Conservation (phyloP, 2,888 invertebrate genomes). For the Neria commutata region DNA sequence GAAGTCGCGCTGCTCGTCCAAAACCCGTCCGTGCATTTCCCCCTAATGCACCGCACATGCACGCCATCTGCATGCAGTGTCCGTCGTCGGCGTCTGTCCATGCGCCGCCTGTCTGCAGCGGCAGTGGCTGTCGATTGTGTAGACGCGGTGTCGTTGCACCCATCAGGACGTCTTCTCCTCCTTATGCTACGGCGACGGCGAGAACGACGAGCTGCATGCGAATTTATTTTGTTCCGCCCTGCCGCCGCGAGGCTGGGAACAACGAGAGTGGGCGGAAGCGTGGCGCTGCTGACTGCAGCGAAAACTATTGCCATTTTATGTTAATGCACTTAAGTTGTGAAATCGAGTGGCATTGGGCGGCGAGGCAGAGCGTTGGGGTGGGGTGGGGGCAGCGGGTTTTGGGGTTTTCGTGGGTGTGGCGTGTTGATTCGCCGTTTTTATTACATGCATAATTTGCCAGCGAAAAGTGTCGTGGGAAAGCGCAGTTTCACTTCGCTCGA, state of each 20-base stretch:
- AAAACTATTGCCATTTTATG: constrained; percentile 46
- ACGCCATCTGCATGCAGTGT: no score
- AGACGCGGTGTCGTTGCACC: constrained; percentile 58
- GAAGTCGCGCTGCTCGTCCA: no score
- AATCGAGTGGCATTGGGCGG: constrained; percentile 33
- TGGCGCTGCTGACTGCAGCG: constrained; percentile 4
- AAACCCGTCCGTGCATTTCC: no score
- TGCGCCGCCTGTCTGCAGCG: constrained; percentile 7
- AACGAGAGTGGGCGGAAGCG: constrained; percentile 1
- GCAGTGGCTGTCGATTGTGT: constrained; percentile 18
- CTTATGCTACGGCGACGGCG: constrained; percentile 3
- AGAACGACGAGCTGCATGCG: constrained; percentile 1
- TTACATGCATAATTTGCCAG: constrained; percentile 58
- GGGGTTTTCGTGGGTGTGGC: constrained; percentile 13
- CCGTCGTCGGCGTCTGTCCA: constrained; percentile 34
- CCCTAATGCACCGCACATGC: no score
- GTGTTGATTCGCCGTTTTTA: constrained; percentile 50
- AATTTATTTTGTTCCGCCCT: constrained; percentile 22
- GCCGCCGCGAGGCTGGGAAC: neutral
- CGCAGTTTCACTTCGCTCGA: no score
- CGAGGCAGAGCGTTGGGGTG: constrained; percentile 35
- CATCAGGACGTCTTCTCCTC: constrained; percentile 47
- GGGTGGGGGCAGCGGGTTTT: constrained; percentile 25
- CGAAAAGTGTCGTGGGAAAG: constrained; percentile 41
- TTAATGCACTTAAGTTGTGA: constrained; percentile 56